phyloP scores from a whole-genome alignment of 2,888 invertebrate genomes.

The Lamellibrachia satsuma region DNA sequence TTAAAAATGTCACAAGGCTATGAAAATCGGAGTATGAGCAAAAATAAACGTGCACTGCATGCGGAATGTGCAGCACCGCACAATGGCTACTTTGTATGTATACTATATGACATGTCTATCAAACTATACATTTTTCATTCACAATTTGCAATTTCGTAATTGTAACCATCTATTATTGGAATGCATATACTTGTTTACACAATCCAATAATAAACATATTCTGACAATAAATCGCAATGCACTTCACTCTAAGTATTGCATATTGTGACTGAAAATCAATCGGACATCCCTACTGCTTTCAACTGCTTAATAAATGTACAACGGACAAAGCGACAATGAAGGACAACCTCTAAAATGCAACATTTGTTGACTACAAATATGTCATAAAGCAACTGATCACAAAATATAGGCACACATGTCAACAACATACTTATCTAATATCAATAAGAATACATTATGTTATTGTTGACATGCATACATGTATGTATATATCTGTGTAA shows the following conservation, averaged over 20 bases:
- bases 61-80: not conserved
- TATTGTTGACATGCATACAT: not conserved
- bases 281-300: not conserved
- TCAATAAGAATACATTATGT: not conserved
- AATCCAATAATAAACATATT: not conserved
- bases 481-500: not conserved
- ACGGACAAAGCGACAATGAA: not conserved
- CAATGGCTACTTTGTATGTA: not conserved
- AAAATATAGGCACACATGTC: not conserved
- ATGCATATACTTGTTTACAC: not conserved
- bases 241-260: not conserved
- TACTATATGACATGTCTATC: not conserved
- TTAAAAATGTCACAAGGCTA: not conserved
- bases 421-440: not conserved
- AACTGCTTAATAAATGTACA: conserved; percentile 3
- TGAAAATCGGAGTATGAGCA: not conserved
- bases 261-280: not conserved
- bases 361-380: not conserved
- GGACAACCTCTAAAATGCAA: not conserved
- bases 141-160: not conserved
- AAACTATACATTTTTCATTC: not conserved
- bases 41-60: not conserved
- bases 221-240: not conserved
- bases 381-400: not conserved
- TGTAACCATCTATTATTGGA: not conserved